Evolutionary conservation across 2,113 vertebrate genomes (phyloP).

Genomic region (Oryzias javanicus): DNA sequence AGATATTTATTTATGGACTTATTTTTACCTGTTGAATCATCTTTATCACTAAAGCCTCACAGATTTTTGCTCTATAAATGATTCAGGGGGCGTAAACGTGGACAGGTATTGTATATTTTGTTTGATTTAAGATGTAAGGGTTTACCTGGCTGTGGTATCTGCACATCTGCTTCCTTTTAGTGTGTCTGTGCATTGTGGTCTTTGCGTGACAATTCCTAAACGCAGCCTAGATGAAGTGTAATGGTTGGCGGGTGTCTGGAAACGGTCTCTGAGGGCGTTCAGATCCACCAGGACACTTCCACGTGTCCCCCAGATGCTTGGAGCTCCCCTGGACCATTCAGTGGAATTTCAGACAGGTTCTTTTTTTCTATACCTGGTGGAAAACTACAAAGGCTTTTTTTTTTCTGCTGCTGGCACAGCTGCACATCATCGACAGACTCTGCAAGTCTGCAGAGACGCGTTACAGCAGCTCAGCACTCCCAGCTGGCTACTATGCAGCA

Average conservation of each 20-base stretch:
- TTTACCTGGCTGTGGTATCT: neutral
- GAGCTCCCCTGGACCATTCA: conserved; percentile 9
- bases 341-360: conserved; percentile 45
- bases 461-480: conserved; percentile 20
- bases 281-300: conserved; percentile 25
- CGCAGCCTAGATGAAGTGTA: too few relatives aligned
- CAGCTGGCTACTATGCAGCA: neutral
- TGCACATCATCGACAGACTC: conserved; percentile 27
- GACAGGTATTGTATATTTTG: neutral
- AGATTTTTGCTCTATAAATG: too few relatives aligned
- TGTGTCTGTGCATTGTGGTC: neutral
- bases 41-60: too few relatives aligned
- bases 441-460: conserved; percentile 29
- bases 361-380: conserved; percentile 42
- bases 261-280: neutral
- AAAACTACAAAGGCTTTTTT: conserved; percentile 45
- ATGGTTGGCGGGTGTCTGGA: neutral
- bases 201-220: neutral
- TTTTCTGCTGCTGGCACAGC: conserved; percentile 34
- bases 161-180: neutral
- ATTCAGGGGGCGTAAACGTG: too few relatives aligned
- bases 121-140: neutral
- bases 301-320: conserved; percentile 57
- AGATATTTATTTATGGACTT: too few relatives aligned
- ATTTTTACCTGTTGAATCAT: too few relatives aligned